Base-by-base conservation (phyloP, 2,797 vertebrate genomes). In the Anas georgica region DNA sequence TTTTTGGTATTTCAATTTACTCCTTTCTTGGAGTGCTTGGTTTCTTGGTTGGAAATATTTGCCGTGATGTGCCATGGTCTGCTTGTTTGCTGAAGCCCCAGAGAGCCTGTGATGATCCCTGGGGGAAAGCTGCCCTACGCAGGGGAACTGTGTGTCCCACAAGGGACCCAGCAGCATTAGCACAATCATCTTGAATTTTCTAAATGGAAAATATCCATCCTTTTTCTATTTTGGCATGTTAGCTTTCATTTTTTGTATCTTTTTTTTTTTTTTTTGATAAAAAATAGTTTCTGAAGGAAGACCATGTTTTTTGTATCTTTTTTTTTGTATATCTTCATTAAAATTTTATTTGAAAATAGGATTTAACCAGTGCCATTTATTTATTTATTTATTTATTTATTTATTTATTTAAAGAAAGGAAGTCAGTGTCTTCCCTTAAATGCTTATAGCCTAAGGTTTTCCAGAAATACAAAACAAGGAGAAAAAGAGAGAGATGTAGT, bases 291-390 rank as follows among this genome's bases (percentile, higher is more conserved):
- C 16, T 17, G 13, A 70, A 69, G 23, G 31, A 85, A 72, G 3
- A 2, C 9, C 6, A 1, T 12, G 0, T 0, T 18, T 63, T 58
- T 35, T 33, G 18, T 62, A 9, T 4, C 3, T 35, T 35, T 35
- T 35, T 35, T 41, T 43, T 43, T 37, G 3, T 5, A 33, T 2
- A 15, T 43, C 23, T 63, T 45, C 6, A 10, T 48, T 21, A 5
- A 17, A 37, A 17, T 12, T 48, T 23, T 48, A 48, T 6, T 48
- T 48, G 46, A 77, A 13, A 46, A 52, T 55, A 46, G 9, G 1
- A 43, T 62, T 9, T 7, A 83, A 70, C 2, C 25, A 11, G 23
- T 72, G 21, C 12, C 16, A 28, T 46, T 46, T 46, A 46, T 46
- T 4, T 10, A 2, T 26, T 1, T 10, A 2, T 26, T 1, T 37